A percentile compares a stretch with the other conserved stretches of the same genome.
Conservation (phyloP, 2,888 invertebrate species). For the Cataglyphis altisquamis region DNA sequence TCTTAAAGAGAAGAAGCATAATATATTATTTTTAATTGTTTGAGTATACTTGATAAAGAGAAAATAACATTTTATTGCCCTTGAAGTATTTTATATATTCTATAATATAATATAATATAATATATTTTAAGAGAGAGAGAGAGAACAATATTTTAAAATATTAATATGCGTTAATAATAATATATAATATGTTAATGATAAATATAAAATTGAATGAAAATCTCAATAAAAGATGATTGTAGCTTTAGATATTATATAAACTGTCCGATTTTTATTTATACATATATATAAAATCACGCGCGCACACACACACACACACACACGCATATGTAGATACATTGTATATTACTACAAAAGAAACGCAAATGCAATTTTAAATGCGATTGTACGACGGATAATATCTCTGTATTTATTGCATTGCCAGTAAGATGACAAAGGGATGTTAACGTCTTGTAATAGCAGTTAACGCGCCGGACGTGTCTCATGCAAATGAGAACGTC, state of each 20-base stretch:
- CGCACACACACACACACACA: no score
- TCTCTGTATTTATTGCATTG: slow-evolving; percentile 4
- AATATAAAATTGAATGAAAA: slow-evolving; percentile 12
- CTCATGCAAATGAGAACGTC: slow-evolving; percentile 50
- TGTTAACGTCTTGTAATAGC: slow-evolving; percentile 45
- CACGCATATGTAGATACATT: not conserved
- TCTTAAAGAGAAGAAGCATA: not conserved
- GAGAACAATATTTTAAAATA: no score
- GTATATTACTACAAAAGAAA: not conserved
- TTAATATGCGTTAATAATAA: no score
- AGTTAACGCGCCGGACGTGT: slow-evolving; percentile 46
- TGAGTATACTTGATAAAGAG: not conserved
- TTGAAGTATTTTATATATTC: not conserved
- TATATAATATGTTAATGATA: not conserved
- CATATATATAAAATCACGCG: not conserved
- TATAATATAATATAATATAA: no score
- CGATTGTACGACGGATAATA: slow-evolving; percentile 10
- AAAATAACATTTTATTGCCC: no score
- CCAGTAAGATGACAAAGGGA: slow-evolving; percentile 40
- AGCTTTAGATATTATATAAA: not conserved
- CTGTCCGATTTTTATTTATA: not conserved
- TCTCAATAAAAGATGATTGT: not conserved
- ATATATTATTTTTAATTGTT: not conserved
- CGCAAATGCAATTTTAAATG: slow-evolving; percentile 1
- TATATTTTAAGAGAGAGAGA: no score